Percentiles rank a stretch among this genome's conserved stretches.
Conservation (phyloP, 2,113 vertebrate species). For the Halcyon senegalensis region DNA sequence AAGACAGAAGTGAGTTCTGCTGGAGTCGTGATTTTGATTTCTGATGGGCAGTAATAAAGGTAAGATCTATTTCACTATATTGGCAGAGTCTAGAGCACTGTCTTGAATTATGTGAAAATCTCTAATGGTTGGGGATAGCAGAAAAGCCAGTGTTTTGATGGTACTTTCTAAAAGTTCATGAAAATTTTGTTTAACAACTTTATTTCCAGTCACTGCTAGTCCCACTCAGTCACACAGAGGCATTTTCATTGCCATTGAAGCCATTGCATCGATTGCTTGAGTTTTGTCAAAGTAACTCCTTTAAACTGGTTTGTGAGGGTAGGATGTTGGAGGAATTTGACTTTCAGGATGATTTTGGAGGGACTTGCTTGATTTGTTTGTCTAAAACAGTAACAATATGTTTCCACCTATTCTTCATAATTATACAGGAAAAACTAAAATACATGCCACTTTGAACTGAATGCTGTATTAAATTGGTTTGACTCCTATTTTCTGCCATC, state of each 20-base stretch:
- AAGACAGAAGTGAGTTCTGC: constrained; percentile 31
- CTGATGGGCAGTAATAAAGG: constrained; percentile 47
- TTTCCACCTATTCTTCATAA: constrained; percentile 47
- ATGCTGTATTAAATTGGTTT: constrained; percentile 60
- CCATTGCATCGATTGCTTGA: neutral
- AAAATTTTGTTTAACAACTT: constrained; percentile 1
- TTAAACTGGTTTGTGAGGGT: neutral
- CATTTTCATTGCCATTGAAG: neutral
- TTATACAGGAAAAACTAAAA: constrained; percentile 33
- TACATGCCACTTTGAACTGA: constrained; percentile 54
- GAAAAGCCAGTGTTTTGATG: neutral
- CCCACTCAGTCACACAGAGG: neutral
- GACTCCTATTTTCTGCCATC: constrained; percentile 60
- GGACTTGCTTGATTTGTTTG: constrained; percentile 23
- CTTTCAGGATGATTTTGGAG: constrained; percentile 36
- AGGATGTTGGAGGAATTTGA: neutral
- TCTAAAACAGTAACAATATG: constrained; percentile 6
- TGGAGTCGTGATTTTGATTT: constrained; percentile 47
- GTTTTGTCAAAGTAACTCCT: neutral
- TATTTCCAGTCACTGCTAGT: neutral
- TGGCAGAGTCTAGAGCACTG: neutral
- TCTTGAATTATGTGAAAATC: constrained; percentile 19
- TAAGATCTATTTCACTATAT: constrained; percentile 25
- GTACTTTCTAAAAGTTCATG: neutral
- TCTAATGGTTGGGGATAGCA: neutral